Evolutionary conservation across 2,797 vertebrate species (phyloP), one percentile per base, ranked within the genome.

Genomic region (Sebastes matsubarae): DNA sequence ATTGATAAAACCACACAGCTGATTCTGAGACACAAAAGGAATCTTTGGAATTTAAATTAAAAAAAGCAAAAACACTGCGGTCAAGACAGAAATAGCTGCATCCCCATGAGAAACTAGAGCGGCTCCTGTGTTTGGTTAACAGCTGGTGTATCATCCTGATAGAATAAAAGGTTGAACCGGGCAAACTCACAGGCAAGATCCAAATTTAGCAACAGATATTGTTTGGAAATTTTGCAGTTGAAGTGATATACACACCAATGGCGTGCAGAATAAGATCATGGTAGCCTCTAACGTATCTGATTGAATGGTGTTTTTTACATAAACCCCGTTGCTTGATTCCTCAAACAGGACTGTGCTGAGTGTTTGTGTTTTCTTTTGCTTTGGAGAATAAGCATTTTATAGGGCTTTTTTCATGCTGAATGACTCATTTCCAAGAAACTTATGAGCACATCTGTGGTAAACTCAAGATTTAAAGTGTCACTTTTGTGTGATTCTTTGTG

Each of bases 11-110:
- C 34, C 5, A 9, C 55, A 67, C 10, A 36, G 25, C 12, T n/a
- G 46, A 54, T 8, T 27, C 11, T 1, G 36, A 67, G 52, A 60
- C 55, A 10, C 8, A 2, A 4, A 16, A 22, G 16, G 30, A 72
- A 72, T 70, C 12, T 58, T 34, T 68, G 72, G 24, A 61, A 70
- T 79, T 66, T 36, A 42, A 80, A 68, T 69, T 27, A 27, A 72
- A 73, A 73, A 69, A 46, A 20, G 29, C 1, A 36, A 81, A 72
- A 85, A 68, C 10, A 22, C 3, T 50, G 16, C 1, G 1, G 50
- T 69, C 4, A 14, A 32, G 22, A 72, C 63, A 50, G 25, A 68
- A 74, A 72, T 54, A 80, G 52, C 3, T 57, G 25, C 46, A 50
- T 59, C 4, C 27, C 7, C 7, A n/a, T 22, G 4, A 46, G 27